Evolutionary conservation across 2,113 vertebrate genomes (phyloP).

Genomic region (Dunckerocampus dactyliophorus): DNA sequence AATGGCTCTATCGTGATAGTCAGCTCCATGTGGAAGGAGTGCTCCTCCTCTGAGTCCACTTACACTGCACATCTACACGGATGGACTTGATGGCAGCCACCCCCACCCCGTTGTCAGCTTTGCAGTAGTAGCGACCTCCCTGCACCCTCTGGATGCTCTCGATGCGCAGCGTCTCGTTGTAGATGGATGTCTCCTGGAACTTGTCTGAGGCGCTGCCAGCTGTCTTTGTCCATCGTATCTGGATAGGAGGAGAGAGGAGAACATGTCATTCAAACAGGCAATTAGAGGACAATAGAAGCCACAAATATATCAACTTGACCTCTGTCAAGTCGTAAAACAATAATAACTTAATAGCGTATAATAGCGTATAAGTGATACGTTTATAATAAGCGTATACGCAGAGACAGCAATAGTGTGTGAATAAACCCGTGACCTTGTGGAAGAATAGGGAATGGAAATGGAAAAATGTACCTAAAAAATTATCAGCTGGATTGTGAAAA

Average conservation of each 20-base stretch:
- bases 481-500: too few relatives aligned
- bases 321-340: too few relatives aligned
- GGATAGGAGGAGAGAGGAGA: constrained; percentile 1
- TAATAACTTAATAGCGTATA: too few relatives aligned
- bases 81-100: constrained; percentile 99
- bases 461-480: too few relatives aligned
- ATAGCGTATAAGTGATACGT: too few relatives aligned
- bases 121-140: constrained; percentile 99
- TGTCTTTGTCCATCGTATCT: constrained; percentile 98
- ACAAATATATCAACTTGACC: background rate
- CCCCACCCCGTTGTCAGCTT: constrained; percentile 97
- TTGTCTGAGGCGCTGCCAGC: constrained; percentile 95
- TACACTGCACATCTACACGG: constrained; percentile 99
- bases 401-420: too few relatives aligned
- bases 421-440: too few relatives aligned
- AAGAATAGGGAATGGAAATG: too few relatives aligned
- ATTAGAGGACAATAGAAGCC: background rate
- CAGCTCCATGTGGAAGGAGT: constrained; percentile 61
- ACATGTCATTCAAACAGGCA: background rate
- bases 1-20: constrained; percentile 55
- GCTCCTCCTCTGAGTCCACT: constrained; percentile 69
- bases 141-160: constrained; percentile 88
- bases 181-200: constrained; percentile 96
- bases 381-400: too few relatives aligned
- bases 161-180: constrained; percentile 94